These are phyloP conservation scores for Xestia rhomboidea DNA, from an alignment of 2,888 invertebrate species.

Conservation along the genomic window DNA sequence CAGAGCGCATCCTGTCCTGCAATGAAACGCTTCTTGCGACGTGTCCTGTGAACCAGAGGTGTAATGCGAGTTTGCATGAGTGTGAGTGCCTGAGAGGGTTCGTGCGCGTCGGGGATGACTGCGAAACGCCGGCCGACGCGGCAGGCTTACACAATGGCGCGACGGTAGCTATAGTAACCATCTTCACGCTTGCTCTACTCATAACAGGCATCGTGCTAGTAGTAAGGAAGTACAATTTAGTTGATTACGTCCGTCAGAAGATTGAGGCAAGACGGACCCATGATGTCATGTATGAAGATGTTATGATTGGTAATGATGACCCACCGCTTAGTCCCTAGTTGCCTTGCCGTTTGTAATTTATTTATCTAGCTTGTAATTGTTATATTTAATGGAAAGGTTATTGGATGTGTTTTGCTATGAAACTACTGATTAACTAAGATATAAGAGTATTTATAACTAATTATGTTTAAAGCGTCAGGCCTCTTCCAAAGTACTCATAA, in stretches of 20 bases:
- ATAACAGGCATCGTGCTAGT: constrained; percentile 83
- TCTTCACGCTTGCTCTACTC: constrained; percentile 85
- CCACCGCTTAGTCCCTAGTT: constrained; percentile 87
- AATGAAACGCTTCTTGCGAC: constrained; percentile 76
- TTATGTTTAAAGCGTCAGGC: not conserved
- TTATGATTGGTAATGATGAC: constrained; percentile 90
- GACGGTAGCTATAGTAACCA: constrained; percentile 80
- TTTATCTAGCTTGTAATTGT: constrained; percentile 67
- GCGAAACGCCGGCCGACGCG: constrained; percentile 69
- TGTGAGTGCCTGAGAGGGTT: constrained; percentile 81
- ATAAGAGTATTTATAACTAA: not conserved
- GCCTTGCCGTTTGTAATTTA: constrained; percentile 65
- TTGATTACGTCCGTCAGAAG: constrained; percentile 84
- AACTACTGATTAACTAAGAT: constrained; percentile 10
- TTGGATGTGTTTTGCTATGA: constrained; percentile 58
- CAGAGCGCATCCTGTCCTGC: constrained; percentile 89
- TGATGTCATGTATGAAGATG: constrained; percentile 89
- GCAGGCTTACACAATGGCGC: constrained; percentile 71
- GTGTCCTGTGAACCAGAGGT: constrained; percentile 81
- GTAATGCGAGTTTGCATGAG: constrained; percentile 73
- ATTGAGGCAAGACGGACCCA: constrained; percentile 83
- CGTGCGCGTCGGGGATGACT: constrained; percentile 75
- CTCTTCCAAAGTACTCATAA: not conserved
- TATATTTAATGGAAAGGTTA: constrained; percentile 49
- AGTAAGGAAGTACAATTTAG: constrained; percentile 86